These are phyloP conservation scores for Crypturellus tataupa DNA, from an alignment of 2,797 vertebrate genomes.

Conservation along the genomic window DNA sequence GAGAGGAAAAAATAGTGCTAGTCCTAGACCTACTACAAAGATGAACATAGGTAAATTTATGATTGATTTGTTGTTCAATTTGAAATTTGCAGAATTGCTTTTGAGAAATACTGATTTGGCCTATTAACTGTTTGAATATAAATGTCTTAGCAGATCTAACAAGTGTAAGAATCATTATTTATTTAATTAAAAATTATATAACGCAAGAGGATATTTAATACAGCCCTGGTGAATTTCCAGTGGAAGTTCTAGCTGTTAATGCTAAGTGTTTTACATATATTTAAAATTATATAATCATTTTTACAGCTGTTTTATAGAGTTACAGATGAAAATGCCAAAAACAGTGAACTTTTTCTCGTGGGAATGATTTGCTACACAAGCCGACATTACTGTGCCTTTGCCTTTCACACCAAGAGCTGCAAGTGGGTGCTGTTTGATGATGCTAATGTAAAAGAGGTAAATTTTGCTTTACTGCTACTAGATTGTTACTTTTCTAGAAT, in stretches of 20 bases:
- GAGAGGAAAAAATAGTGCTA: not conserved
- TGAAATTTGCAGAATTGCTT: not conserved
- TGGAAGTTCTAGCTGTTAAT: not conserved
- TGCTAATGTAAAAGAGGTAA: slow-evolving; percentile 98
- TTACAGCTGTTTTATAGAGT: slow-evolving; percentile 95
- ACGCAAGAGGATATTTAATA: not conserved
- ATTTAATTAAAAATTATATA: not conserved
- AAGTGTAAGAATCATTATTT: not conserved
- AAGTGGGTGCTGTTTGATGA: slow-evolving; percentile 99
- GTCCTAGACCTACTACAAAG: not conserved
- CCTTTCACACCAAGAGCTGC: slow-evolving; percentile 95
- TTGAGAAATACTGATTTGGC: not conserved
- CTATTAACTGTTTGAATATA: not conserved
- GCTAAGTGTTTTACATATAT: not conserved
- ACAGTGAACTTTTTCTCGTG: slow-evolving; percentile 91
- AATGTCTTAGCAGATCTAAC: not conserved
- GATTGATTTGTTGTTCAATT: not conserved
- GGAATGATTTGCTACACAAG: slow-evolving; percentile 98
- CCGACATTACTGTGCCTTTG: slow-evolving; percentile 96
- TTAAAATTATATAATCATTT: not conserved
- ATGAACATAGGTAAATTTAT: not conserved
- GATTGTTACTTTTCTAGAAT: not conserved
- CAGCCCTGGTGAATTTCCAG: not conserved
- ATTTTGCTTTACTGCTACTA: not conserved
- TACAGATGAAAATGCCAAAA: slow-evolving; percentile 95